phyloP scores from a whole-genome alignment of 2,888 invertebrate species.

The Trissolcus japonicus region DNA sequence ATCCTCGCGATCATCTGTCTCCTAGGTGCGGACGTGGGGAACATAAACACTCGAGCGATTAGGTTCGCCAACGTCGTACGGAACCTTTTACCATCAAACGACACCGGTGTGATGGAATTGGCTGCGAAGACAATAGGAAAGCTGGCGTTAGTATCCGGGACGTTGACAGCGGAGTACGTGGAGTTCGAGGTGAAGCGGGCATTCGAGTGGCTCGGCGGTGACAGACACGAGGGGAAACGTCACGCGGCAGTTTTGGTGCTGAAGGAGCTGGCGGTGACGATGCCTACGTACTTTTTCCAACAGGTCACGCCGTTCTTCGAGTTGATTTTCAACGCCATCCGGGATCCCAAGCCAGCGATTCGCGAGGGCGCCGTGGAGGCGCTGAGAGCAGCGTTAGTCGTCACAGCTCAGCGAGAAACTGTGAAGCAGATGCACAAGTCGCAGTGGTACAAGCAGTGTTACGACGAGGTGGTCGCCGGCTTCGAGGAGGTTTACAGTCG shows the following conservation, averaged over 20 bases:
- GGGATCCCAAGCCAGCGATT: conserved; percentile 93
- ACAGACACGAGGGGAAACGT: conserved; percentile 92
- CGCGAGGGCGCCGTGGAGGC: conserved; percentile 96
- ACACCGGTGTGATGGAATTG: conserved; percentile 95
- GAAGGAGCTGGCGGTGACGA: conserved; percentile 94
- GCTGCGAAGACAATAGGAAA: conserved; percentile 97
- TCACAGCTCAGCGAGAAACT: conserved; percentile 97
- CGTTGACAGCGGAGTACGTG: conserved; percentile 97
- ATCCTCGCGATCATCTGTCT: conserved; percentile 96
- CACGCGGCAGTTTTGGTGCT: conserved; percentile 95
- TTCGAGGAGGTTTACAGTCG: conserved; percentile 83
- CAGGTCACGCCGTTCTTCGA: conserved; percentile 96
- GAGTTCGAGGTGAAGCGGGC: conserved; percentile 97
- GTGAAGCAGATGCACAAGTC: conserved; percentile 93
- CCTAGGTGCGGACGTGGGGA: conserved; percentile 94
- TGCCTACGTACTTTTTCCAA: conserved; percentile 98
- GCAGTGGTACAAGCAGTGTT: conserved; percentile 95
- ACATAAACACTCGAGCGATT: conserved; percentile 91
- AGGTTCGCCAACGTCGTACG: conserved; percentile 95
- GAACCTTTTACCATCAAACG: conserved; percentile 91
- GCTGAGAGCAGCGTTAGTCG: conserved; percentile 94
- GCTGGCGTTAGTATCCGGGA: conserved; percentile 92
- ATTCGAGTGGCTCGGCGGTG: conserved; percentile 95
- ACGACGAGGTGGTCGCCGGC: conserved; percentile 89
- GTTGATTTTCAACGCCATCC: conserved; percentile 92